Conservation (phyloP, 1,140 invertebrate genomes). For the Drosophila elegans region DNA sequence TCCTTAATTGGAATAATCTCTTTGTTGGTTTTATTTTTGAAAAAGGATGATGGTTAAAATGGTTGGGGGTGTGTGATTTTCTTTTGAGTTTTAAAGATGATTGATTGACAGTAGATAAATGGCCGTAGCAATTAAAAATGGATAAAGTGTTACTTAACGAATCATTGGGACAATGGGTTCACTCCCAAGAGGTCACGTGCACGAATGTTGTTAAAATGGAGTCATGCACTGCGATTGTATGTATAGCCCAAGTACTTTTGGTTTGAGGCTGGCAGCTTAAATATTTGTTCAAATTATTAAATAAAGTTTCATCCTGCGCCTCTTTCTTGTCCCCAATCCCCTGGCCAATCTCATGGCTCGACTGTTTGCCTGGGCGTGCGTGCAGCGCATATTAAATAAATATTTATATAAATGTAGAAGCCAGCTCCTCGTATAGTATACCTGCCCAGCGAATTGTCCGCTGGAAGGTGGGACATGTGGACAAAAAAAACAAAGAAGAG, state of each 20-base stretch:
- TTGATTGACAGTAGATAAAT: constrained; percentile 21
- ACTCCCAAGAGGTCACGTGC: background rate
- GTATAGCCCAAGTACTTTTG: constrained; percentile 1
- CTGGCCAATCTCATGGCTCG: constrained; percentile 48
- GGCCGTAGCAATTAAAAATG: constrained; percentile 17
- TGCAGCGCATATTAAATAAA: constrained; percentile 76
- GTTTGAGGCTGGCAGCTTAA: constrained; percentile 42
- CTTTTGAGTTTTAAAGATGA: constrained; percentile 14
- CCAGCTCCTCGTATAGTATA: constrained; percentile 21
- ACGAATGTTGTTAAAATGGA: background rate
- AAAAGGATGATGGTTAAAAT: background rate
- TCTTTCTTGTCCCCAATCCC: constrained; percentile 7
- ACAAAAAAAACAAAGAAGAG: constrained; percentile 1
- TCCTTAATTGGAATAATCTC: constrained; percentile 71
- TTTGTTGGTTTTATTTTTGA: constrained; percentile 33
- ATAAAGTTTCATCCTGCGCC: constrained; percentile 37
- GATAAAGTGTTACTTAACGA: constrained; percentile 3
- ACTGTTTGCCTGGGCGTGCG: constrained; percentile 56
- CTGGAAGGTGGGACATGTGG: constrained; percentile 5
- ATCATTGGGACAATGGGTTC: background rate
- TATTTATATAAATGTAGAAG: constrained; percentile 73
- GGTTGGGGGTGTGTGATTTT: constrained; percentile 16
- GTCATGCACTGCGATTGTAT: background rate
- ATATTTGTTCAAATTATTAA: constrained; percentile 76
- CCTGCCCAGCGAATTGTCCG: constrained; percentile 15